Evolutionary conservation across 2,888 invertebrate genomes (phyloP), one percentile per base, ranked within the genome.

Genomic region (Enchytraeus crypticus): DNA sequence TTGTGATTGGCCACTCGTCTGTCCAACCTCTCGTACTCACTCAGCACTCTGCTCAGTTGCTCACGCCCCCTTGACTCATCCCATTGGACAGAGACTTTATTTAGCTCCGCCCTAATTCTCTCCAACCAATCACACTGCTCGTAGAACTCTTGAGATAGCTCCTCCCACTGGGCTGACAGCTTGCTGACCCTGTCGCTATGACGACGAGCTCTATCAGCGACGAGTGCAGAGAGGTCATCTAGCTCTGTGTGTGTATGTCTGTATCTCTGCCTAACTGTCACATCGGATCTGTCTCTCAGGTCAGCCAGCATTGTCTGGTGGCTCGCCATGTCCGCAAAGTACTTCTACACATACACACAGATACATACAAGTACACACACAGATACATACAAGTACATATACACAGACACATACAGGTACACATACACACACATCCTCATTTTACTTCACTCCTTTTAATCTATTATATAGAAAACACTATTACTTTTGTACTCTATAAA

Each of bases 261-360:
- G 61, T 70, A 70, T 30, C 65, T 65, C 53, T 71, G 70, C 54
- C 70, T 69, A 0, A 72, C 72, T 23, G 69, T 66, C 30, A 67
- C 62, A 57, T 74, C 73, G 64, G 74, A 71, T 60, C 74, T 73
- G 23, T 71, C 63, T 3, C 71, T 70, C 54, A 76, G 67, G 0
- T 71, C 67, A 59, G 75, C 75, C 54, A 77, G 64, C 71, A 76
- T 73, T 11, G 73, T 71, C n/a, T 71, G 69, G 64, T 77, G 74
- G 21, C 71, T 72, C 62, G 75, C 76, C 34, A 77, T 70, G 64
- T 74, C 76, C 63, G 67, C 66, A 69, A 77, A 77, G 70, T 74
- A 77, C 58, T 74, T 73, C 77, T 76, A 70, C 1, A 18, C n/a
- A n/a, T n/a, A n/a, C n/a, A n/a, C n/a, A n/a, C n/a, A n/a, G n/a